Base-by-base conservation (phyloP, 2,113 vertebrate species). In the Hippocampus comes region DNA sequence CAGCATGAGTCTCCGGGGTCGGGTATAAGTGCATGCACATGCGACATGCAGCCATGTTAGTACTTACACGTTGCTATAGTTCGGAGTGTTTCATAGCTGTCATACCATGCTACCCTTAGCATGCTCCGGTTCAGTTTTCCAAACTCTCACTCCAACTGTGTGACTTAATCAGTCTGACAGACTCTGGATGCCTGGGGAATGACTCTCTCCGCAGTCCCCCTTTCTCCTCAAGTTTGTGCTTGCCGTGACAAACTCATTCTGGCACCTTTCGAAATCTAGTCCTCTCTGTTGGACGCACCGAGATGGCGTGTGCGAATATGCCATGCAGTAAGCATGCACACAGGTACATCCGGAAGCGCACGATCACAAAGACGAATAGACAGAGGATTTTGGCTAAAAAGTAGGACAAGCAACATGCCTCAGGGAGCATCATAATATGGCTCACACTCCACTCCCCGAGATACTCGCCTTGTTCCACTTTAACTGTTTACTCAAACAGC, bases 141-240 rank as follows among this genome's bases (percentile, higher is more conserved):
- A 86, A 75, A 87, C 87, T 91, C 90, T 89, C 82, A 82, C 85
- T 89, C 90, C 90, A 84, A 82, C 89, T 81, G 84, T 89, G 78
- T 90, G 92, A 94, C 91, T 93, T 95, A 96, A 94, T 92, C 94
- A 93, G 93, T 81, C 93, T 94, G 96, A 95, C 95, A 95, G 93
- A 83, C 91, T 94, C 89, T 88, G 86, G 93, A 91, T 94, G 94
- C 95, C 94, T 89, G 76, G 76, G 93, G 90, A 91, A 90, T 89
- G 82, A 87, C 88, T 89, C 84, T 82, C 85, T 88, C 80, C 76
- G 20, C 87, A 86, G 80, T 91, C 82, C 85, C 85, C 92, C 86
- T 92, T 93, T 93, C 89, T 77, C 94, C 92, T 90, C 87, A 84
- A 90, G 83, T 95, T 93, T 93, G 91, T 84, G 84, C 91, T 67